These are phyloP conservation scores for Halocynthia roretzi DNA, from an alignment of 23 tunicate species.

Conservation along the genomic window DNA sequence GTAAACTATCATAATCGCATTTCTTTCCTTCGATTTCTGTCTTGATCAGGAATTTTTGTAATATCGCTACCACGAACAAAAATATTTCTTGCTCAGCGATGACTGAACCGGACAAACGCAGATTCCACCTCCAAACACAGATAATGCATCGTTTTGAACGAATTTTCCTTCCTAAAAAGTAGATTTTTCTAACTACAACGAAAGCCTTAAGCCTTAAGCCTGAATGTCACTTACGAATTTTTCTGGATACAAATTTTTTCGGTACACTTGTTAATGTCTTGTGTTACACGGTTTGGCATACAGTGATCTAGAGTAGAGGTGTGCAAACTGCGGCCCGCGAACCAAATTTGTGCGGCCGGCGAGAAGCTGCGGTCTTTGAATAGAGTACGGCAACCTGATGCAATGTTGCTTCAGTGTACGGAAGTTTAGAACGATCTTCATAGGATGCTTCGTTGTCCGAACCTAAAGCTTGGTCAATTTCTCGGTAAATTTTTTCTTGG, in stretches of 20 bases:
- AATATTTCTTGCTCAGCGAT: neutral
- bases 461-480: neutral
- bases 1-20: neutral
- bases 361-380: no score
- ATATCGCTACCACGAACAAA: neutral
- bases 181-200: no score
- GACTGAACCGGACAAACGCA: neutral
- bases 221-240: no score
- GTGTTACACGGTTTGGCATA: no score
- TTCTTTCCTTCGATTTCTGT: neutral
- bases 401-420: slow-evolving; percentile 8
- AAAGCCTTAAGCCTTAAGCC: no score
- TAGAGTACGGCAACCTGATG: neutral
- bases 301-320: no score
- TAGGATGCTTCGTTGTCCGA: neutral
- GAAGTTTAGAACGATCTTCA: neutral
- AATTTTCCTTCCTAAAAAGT: slow-evolving; percentile 1
- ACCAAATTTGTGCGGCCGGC: no score
- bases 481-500: slow-evolving; percentile 12
- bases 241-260: no score
- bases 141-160: neutral
- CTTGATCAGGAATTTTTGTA: neutral
- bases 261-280: no score
- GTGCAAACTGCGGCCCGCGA: no score
- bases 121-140: slow-evolving; percentile 1